These are phyloP conservation scores for Chloromyia formosa DNA, from an alignment of 2,888 invertebrate genomes.

Conservation along the genomic window DNA sequence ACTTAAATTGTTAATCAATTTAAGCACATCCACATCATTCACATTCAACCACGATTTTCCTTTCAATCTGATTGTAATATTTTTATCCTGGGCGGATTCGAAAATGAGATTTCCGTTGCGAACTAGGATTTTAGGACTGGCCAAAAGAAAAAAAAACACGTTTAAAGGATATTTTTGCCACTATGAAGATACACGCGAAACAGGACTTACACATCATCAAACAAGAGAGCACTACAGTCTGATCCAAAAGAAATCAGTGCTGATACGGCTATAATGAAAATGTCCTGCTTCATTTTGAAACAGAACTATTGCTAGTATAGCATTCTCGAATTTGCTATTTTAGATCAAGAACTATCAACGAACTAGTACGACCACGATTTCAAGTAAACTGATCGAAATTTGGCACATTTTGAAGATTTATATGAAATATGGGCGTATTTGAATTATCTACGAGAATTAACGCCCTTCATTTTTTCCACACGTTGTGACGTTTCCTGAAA, in stretches of 20 bases:
- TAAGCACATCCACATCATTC: constrained; percentile 74
- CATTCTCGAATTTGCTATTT: too few species aligned
- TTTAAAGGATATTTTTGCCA: not conserved
- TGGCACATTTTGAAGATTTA: not conserved
- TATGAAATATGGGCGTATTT: constrained; percentile 23
- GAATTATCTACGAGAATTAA: constrained; percentile 1
- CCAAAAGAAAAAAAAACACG: not conserved
- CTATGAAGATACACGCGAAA: not conserved
- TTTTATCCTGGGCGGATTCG: constrained; percentile 78
- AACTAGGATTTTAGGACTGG: constrained; percentile 30
- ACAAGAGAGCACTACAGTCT: not conserved
- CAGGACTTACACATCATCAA: constrained; percentile 35
- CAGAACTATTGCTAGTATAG: not conserved
- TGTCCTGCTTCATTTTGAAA: constrained; percentile 14
- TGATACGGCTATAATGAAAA: not conserved
- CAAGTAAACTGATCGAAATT: constrained; percentile 7
- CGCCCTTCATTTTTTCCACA: constrained; percentile 6
- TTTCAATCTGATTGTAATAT: constrained; percentile 76
- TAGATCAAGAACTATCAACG: too few species aligned
- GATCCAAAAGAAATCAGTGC: not conserved
- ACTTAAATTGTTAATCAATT: constrained; percentile 52
- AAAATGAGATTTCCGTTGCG: constrained; percentile 82
- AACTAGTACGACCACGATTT: not conserved
- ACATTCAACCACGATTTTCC: constrained; percentile 76
- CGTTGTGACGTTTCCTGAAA: constrained; percentile 63